Evolutionary conservation across 2,113 vertebrate genomes (phyloP).

Genomic region (Centropristis striata): DNA sequence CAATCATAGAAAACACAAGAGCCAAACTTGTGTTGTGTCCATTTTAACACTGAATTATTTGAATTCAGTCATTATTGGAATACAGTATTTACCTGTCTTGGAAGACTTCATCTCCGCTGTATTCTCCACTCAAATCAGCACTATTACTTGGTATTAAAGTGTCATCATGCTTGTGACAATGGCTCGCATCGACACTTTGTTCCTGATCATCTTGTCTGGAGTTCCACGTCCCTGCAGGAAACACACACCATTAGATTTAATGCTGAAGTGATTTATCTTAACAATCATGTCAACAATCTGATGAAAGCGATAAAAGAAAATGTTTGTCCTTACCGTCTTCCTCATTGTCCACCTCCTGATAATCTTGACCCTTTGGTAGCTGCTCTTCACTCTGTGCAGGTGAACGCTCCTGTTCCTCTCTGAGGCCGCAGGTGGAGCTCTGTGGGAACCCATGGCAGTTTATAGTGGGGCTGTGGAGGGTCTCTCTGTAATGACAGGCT

Average conservation of each 20-base stretch:
- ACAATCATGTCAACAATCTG: background rate
- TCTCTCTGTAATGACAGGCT: background rate
- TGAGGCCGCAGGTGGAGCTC: background rate
- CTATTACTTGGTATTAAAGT: background rate
- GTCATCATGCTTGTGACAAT: conserved; percentile 20
- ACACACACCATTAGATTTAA: background rate
- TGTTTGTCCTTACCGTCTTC: conserved; percentile 47
- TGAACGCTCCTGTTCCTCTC: conserved; percentile 12
- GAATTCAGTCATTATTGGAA: too few relatives aligned
- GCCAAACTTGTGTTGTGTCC: background rate
- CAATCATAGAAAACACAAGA: background rate
- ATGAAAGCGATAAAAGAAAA: background rate
- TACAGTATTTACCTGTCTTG: conserved; percentile 71
- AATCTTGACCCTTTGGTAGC: background rate
- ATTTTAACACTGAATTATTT: background rate
- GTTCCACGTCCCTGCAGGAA: conserved; percentile 23
- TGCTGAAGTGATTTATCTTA: background rate
- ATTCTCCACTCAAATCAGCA: conserved; percentile 10
- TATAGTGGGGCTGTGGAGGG: background rate
- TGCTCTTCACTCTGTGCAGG: background rate
- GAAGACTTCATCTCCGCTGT: conserved; percentile 5
- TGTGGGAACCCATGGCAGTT: background rate
- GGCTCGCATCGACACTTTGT: background rate
- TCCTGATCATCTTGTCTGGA: conserved; percentile 38
- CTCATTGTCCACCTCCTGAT: conserved; percentile 3